Evolutionary conservation across 2,888 invertebrate species (phyloP).

Genomic region (Rosalia funebris): DNA sequence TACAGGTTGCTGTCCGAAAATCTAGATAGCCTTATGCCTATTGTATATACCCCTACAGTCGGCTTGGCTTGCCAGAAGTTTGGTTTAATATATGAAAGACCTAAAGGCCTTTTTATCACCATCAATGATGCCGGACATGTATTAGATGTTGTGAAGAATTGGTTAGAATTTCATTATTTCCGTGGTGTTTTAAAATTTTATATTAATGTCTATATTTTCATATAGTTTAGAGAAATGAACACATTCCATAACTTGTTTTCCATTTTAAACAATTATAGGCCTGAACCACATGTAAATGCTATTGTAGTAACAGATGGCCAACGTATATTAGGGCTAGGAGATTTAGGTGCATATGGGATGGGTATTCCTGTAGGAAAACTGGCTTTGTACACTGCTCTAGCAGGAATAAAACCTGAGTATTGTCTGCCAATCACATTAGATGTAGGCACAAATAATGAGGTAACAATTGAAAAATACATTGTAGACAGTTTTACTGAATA

Average conservation of each 20-base stretch:
- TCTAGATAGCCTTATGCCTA: slow-evolving; percentile 93
- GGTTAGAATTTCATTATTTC: slow-evolving; percentile 80
- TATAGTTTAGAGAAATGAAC: no score
- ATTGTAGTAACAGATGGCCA: slow-evolving; percentile 97
- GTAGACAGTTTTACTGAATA: no score
- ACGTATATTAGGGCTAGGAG: slow-evolving; percentile 95
- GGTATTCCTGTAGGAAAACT: slow-evolving; percentile 98
- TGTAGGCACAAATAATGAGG: slow-evolving; percentile 93
- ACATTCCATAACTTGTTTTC: no score
- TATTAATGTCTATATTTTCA: no score
- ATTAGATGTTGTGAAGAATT: slow-evolving; percentile 90
- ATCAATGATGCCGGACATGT: slow-evolving; percentile 94
- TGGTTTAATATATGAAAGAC: slow-evolving; percentile 92
- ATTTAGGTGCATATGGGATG: slow-evolving; percentile 96
- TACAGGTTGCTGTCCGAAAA: slow-evolving; percentile 91
- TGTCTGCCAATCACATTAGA: slow-evolving; percentile 94
- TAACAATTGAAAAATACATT: slow-evolving; percentile 57
- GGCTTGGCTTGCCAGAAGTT: slow-evolving; percentile 97
- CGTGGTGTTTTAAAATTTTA: no score
- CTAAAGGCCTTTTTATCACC: slow-evolving; percentile 94
- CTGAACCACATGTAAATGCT: slow-evolving; percentile 85
- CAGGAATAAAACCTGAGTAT: slow-evolving; percentile 95
- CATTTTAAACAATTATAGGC: no score
- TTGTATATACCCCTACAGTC: slow-evolving; percentile 98
- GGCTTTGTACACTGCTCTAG: slow-evolving; percentile 93